phyloP scores from a whole-genome alignment of 2,113 vertebrate species.

The Neodon shergylaensis region DNA sequence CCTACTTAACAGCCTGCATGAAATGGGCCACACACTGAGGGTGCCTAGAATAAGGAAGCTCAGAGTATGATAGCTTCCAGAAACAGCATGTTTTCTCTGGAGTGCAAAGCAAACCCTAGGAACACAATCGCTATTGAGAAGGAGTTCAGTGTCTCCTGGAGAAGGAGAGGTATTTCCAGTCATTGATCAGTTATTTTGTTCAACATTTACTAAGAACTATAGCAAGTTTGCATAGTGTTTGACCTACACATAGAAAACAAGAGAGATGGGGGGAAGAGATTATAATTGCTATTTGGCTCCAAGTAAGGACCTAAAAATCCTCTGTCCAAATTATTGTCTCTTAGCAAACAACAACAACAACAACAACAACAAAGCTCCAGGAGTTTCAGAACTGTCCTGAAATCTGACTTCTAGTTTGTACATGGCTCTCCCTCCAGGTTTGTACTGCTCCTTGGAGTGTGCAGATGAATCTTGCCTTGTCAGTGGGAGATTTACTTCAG shows the following conservation, averaged over 20 bases:
- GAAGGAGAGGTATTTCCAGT: constrained; percentile 21
- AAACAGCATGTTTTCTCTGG: neutral
- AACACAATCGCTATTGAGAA: neutral
- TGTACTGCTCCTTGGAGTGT: neutral
- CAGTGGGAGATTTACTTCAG: neutral
- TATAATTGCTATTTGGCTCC: neutral
- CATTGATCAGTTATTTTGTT: neutral
- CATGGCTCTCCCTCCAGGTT: neutral
- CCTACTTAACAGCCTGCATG: neutral
- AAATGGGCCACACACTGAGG: neutral
- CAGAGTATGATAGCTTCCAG: neutral
- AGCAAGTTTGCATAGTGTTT: neutral
- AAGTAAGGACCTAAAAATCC: neutral
- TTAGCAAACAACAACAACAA: neutral
- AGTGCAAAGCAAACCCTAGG: neutral
- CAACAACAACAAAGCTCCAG: neutral
- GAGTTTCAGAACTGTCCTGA: neutral
- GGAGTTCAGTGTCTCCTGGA: neutral
- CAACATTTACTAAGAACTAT: constrained; percentile 57
- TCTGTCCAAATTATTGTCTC: constrained; percentile 39
- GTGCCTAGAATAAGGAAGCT: neutral
- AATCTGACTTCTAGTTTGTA: neutral
- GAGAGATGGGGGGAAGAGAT: neutral
- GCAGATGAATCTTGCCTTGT: neutral
- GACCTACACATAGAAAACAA: constrained; percentile 26